Conservation (phyloP, 2,888 invertebrate genomes). For the Cheilosia vernalis region DNA sequence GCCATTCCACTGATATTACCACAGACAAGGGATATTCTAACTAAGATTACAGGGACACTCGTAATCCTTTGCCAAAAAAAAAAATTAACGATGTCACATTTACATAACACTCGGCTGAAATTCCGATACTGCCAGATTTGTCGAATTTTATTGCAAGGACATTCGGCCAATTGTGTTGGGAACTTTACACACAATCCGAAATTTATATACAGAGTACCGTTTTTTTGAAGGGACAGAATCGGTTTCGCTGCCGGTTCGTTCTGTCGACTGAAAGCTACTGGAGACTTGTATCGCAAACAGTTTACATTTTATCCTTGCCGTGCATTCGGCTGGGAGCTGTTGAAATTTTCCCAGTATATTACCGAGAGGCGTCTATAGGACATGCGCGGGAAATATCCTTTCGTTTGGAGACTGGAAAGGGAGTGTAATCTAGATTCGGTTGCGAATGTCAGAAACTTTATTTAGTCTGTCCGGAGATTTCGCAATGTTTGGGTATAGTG, state of each 20-base stretch:
- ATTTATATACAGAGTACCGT: slow-evolving; percentile 22
- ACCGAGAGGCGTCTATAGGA: neutral
- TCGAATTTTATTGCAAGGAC: slow-evolving; percentile 20
- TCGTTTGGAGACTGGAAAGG: slow-evolving; percentile 57
- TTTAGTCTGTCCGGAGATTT: neutral
- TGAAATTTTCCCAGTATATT: slow-evolving; percentile 60
- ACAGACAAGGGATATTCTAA: slow-evolving; percentile 6
- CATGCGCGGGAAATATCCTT: slow-evolving; percentile 54
- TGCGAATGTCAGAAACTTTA: neutral
- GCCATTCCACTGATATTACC: slow-evolving; percentile 3
- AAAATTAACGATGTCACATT: slow-evolving; percentile 25
- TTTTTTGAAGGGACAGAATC: slow-evolving; percentile 36
- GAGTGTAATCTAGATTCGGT: neutral
- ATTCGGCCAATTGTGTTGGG: neutral
- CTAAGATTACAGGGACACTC: slow-evolving; percentile 12
- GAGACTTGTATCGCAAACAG: slow-evolving; percentile 40
- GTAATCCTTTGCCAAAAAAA: slow-evolving; percentile 38
- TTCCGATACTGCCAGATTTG: slow-evolving; percentile 13
- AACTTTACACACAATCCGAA: neutral
- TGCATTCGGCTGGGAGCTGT: neutral
- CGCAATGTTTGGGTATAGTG: neutral
- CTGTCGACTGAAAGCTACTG: slow-evolving; percentile 67
- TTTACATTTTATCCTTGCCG: slow-evolving; percentile 51
- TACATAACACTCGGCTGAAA: slow-evolving; percentile 55
- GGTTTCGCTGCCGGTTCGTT: slow-evolving; percentile 61